phyloP scores from a whole-genome alignment of 2,888 invertebrate genomes.

The Diloba caeruleocephala region DNA sequence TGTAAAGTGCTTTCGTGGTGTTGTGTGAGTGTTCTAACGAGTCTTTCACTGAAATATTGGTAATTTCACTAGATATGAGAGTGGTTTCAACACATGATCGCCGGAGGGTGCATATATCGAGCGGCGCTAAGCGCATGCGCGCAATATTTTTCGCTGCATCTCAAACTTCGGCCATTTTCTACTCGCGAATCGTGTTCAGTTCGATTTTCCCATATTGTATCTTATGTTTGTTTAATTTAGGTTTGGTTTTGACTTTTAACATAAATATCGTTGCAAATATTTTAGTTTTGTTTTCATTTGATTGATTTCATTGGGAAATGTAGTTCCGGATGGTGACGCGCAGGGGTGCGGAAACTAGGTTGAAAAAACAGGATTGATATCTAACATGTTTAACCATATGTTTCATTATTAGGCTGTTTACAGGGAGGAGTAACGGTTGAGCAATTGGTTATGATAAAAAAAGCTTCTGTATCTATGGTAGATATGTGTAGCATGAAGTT shows the following conservation, averaged over 20 bases:
- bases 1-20: conserved; percentile 45
- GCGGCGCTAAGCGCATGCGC: conserved; percentile 84
- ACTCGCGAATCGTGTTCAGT: conserved; percentile 67
- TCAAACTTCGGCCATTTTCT: conserved; percentile 77
- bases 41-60: conserved; percentile 6
- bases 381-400: no score
- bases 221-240: conserved; percentile 34
- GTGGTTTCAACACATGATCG: conserved; percentile 68
- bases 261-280: conserved; percentile 10
- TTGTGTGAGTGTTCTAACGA: conserved; percentile 40
- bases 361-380: conserved; percentile 1
- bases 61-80: conserved; percentile 14
- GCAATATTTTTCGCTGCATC: conserved; percentile 81
- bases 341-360: conserved; percentile 19
- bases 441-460: not conserved
- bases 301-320: conserved; percentile 33
- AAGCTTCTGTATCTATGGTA: conserved; percentile 2
- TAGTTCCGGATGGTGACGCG: conserved; percentile 13
- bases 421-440: not conserved
- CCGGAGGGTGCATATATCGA: conserved; percentile 85
- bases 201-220: conserved; percentile 32
- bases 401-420: not conserved
- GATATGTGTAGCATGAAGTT: conserved; percentile 12
- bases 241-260: conserved; percentile 24
- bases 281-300: conserved; percentile 26